phyloP scores from a whole-genome alignment of 2,113 vertebrate species.

The Corythornis madagascariensis region DNA sequence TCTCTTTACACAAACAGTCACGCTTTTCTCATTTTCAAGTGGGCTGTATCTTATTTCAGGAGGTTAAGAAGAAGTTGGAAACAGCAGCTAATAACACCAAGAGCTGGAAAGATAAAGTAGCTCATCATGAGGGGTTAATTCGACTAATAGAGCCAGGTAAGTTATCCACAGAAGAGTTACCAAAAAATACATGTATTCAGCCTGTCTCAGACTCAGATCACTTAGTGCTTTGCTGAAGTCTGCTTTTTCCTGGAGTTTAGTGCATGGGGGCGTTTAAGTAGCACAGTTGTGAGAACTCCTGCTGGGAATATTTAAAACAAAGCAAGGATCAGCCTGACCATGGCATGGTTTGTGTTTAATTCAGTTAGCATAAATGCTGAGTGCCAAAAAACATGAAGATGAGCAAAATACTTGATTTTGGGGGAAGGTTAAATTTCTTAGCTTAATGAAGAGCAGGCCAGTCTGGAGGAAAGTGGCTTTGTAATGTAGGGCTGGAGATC shows the following conservation, averaged over 20 bases:
- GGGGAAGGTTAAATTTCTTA: neutral
- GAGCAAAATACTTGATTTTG: neutral
- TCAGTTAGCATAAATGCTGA: neutral
- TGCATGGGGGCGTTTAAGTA: neutral
- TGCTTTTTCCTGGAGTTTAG: neutral
- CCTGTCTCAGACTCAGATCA: neutral
- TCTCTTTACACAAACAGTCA: neutral
- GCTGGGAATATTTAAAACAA: neutral
- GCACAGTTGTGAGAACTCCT: neutral
- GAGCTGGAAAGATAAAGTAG: slow-evolving; percentile 97
- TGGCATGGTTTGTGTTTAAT: neutral
- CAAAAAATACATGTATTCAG: neutral
- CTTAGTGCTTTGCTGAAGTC: neutral
- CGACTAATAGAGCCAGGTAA: slow-evolving; percentile 94
- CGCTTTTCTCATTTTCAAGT: neutral
- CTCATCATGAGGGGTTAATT: slow-evolving; percentile 92
- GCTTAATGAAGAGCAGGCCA: neutral
- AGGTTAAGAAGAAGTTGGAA: slow-evolving; percentile 91
- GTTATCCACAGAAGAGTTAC: neutral
- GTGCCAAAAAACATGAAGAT: neutral
- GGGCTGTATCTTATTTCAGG: slow-evolving; percentile 72
- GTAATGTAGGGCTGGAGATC: neutral
- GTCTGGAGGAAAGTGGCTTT: neutral
- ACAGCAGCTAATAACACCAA: slow-evolving; percentile 88
- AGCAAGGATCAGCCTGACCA: neutral